These are phyloP conservation scores for Archips crataeganus DNA, from an alignment of 2,888 invertebrate species.

Conservation along the genomic window DNA sequence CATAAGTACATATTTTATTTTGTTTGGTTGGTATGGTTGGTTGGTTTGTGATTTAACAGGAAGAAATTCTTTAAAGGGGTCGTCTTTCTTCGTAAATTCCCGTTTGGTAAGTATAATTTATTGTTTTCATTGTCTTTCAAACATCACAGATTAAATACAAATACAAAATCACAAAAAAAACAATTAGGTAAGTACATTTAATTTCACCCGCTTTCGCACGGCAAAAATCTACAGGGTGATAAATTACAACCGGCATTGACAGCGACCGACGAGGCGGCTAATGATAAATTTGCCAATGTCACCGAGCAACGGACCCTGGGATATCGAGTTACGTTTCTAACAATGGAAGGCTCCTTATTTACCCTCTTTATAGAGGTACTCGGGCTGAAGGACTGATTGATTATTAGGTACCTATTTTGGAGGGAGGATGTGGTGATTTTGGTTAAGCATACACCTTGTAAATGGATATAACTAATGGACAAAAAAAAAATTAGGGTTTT, in stretches of 20 bases:
- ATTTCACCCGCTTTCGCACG: neutral
- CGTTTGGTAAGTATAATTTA: too few relatives aligned
- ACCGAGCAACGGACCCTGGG: constrained; percentile 28
- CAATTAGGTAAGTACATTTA: neutral
- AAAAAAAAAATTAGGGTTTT: neutral
- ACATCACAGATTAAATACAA: neutral
- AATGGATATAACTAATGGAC: neutral
- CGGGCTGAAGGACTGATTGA: constrained; percentile 1
- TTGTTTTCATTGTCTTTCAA: too few relatives aligned
- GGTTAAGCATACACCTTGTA: neutral
- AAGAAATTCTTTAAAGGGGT: too few relatives aligned
- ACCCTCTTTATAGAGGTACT: constrained; percentile 16
- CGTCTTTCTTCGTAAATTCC: too few relatives aligned
- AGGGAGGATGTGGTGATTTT: neutral
- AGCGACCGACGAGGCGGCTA: constrained; percentile 11
- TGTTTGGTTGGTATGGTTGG: too few relatives aligned
- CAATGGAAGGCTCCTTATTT: constrained; percentile 26
- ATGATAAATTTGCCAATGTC: constrained; percentile 41
- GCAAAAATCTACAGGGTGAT: constrained; percentile 1
- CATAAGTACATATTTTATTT: too few relatives aligned
- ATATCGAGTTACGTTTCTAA: constrained; percentile 18
- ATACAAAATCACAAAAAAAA: neutral
- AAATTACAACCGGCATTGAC: constrained; percentile 22
- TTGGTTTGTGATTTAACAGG: too few relatives aligned
- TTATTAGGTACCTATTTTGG: neutral